These are phyloP conservation scores for Microtus richardsoni DNA, from an alignment of 2,113 vertebrate species.

Conservation along the genomic window DNA sequence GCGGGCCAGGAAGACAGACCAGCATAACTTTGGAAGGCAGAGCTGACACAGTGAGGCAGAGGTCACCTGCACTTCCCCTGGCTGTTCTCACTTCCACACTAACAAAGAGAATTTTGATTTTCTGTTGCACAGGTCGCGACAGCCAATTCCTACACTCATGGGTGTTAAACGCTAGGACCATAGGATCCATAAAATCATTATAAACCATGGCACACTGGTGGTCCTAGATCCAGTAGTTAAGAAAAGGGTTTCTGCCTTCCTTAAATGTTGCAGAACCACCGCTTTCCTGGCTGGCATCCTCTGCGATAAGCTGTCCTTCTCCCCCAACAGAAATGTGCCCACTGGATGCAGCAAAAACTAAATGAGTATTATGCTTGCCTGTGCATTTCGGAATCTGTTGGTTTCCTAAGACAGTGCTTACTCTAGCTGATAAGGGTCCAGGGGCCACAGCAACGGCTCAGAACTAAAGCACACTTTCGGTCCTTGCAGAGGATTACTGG, in stretches of 20 bases:
- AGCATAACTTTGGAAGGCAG: not conserved
- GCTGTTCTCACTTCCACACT: not conserved
- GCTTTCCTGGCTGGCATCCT: not conserved
- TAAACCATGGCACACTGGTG: not conserved
- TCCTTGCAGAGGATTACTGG: no score
- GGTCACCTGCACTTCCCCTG: not conserved
- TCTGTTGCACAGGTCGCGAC: not conserved
- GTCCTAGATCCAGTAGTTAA: not conserved
- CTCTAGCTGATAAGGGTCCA: no score
- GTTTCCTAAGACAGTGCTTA: no score
- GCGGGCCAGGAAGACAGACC: not conserved
- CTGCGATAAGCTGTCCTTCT: not conserved
- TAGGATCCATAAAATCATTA: not conserved
- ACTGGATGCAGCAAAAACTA: no score
- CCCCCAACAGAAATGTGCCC: no score
- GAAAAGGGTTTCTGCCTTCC: not conserved
- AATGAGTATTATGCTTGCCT: no score
- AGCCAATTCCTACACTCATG: not conserved
- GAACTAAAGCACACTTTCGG: no score
- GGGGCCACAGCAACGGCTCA: no score
- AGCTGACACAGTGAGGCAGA: not conserved
- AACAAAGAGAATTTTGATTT: not conserved
- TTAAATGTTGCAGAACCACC: not conserved
- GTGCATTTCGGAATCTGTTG: no score
- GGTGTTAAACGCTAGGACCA: not conserved